A percentile compares a stretch with the other conserved stretches of the same genome.
Evolutionary conservation across 2,113 vertebrate genomes (phyloP).

Genomic region (Pteropus alecto): DNA sequence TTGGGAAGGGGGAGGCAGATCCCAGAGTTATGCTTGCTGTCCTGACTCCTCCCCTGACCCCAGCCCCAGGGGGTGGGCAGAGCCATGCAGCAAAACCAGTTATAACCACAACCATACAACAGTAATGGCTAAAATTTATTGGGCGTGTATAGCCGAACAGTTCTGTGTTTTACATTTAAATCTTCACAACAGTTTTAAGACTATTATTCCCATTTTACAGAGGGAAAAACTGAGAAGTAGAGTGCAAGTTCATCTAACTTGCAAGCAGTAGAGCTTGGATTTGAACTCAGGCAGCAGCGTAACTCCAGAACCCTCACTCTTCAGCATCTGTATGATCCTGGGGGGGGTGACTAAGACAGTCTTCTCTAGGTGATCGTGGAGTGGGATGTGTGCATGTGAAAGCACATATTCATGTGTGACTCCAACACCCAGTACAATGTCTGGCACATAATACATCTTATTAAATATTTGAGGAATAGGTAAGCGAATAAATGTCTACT

Average conservation of each 20-base stretch:
- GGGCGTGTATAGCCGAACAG: too few relatives aligned
- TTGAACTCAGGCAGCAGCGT: background rate
- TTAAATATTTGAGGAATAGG: background rate
- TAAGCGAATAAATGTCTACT: background rate
- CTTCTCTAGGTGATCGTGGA: background rate
- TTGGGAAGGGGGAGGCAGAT: background rate
- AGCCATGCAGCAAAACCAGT: background rate
- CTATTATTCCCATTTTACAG: background rate
- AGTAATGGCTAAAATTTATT: background rate
- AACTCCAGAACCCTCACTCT: background rate
- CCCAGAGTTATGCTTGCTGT: background rate
- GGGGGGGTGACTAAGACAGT: background rate
- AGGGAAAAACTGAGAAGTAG: background rate
- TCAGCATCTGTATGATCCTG: background rate
- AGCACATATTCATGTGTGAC: background rate
- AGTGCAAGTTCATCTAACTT: background rate
- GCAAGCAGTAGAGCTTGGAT: background rate
- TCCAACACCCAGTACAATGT: background rate
- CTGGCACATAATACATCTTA: background rate
- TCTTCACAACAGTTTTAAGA: background rate
- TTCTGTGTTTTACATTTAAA: background rate
- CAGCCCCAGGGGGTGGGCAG: background rate
- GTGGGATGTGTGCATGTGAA: rapidly evolving
- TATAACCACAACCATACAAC: background rate
- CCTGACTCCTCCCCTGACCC: background rate